Conservation (phyloP, 2,888 invertebrate species). For the Phalera bucephala region DNA sequence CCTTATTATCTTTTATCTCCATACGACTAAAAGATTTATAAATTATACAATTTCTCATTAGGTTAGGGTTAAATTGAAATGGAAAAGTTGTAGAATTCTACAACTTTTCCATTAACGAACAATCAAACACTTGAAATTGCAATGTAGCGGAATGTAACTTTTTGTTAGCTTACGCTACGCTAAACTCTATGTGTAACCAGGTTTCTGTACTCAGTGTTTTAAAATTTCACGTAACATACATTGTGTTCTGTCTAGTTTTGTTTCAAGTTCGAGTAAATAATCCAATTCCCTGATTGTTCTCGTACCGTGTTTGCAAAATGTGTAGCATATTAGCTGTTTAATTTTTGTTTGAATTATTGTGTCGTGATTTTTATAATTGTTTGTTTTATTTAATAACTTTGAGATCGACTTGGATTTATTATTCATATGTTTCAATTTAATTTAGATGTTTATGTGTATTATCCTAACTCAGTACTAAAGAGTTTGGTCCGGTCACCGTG, state of each 20-base stretch:
- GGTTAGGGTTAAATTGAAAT: no score
- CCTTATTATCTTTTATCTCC: no score
- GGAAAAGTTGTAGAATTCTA: no score
- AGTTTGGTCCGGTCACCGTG: no score
- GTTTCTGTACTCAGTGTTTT: conserved; percentile 23
- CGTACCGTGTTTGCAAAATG: conserved; percentile 22
- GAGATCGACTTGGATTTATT: no score
- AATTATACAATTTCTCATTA: no score
- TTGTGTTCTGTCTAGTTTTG: conserved; percentile 34
- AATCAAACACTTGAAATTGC: not conserved
- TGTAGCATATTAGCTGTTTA: conserved; percentile 28
- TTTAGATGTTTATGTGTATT: no score
- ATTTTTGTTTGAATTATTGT: conserved; percentile 22
- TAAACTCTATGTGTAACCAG: conserved; percentile 29
- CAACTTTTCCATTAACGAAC: not conserved
- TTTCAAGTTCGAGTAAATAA: conserved; percentile 35
- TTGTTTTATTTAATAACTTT: no score
- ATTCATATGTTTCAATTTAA: no score
- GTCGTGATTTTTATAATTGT: no score
- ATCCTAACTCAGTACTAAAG: no score
- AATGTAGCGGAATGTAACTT: conserved; percentile 5
- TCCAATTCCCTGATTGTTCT: conserved; percentile 37
- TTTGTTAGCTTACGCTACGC: conserved; percentile 25
- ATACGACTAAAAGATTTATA: no score
- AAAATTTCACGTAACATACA: conserved; percentile 34